Base-by-base conservation (phyloP, 2,797 vertebrate species). In the Enteromius radiatus region DNA sequence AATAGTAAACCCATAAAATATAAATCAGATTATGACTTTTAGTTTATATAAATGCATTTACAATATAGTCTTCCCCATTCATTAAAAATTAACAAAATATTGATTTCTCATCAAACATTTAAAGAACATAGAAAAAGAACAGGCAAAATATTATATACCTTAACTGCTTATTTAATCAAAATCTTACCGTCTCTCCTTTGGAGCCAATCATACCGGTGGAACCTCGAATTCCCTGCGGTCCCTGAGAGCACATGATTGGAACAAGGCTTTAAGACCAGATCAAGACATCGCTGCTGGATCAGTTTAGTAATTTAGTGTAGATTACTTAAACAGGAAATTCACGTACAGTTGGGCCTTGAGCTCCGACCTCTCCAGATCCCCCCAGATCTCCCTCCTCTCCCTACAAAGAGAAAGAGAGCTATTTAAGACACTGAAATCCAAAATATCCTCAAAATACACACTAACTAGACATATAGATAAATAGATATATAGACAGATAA, bases 331-430 rank as follows among this genome's bases (percentile, higher is more conserved):
- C n/a, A 41, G 52, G 28, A 52, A 76, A 23, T 4, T 6, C 28
- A 84, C 94, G 95, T 91, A 99, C 98, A 88, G 84, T 94, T 87
- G 96, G 93, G 89, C 98, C 98, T 94, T 97, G 96, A 87, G 96
- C 82, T 88, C 98, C 98, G 2, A 96, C 93, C 56, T 98, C 96
- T 85, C 98, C 98, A 19, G 83, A 56, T 75, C 86, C 89, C 86
- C 98, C 98, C 90, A 98, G 96, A 26, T 98, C 96, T 61, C 98
- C 98, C 91, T 98, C 98, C 91, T 97, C 97, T 80, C 98, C 98
- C 98, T 99, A 78, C 80, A 81, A 79, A 89, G 84, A 45, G 1
- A 84, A 41, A 43, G n/a, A 23, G 86, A 64, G 21, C 28, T 52
- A 5, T 31, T 65, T 61, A 73, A 79, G 10, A 47, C 23, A 17